A percentile compares a stretch with the other conserved stretches of the same genome.
These are phyloP conservation scores for Desoria tigrina DNA, from an alignment of 2,888 invertebrate species.

Conservation along the genomic window DNA sequence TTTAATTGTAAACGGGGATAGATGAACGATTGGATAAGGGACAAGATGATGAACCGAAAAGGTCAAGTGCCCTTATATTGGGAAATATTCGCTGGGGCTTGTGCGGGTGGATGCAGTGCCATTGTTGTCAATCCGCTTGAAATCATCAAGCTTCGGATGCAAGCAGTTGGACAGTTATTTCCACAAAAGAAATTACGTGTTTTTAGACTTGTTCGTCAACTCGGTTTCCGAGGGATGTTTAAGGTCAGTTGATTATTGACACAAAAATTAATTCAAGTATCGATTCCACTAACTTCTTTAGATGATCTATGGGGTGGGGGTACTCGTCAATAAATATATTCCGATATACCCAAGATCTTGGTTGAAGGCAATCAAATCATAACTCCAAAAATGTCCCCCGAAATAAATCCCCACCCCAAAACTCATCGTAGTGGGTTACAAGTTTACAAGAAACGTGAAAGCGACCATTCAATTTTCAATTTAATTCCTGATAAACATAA, in stretches of 20 bases:
- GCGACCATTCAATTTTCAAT: no score
- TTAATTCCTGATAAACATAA: no score
- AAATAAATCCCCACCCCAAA: no score
- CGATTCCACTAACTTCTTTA: no score
- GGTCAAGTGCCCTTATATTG: conserved; percentile 54
- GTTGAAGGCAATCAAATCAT: no score
- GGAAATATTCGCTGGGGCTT: conserved; percentile 60
- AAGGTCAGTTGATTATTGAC: conserved; percentile 57
- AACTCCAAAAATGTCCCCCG: no score
- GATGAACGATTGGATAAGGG: conserved; percentile 64
- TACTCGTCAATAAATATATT: not conserved
- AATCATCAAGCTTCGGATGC: conserved; percentile 65
- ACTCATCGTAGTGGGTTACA: no score
- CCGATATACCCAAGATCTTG: no score
- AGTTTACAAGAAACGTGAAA: no score
- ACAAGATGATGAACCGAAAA: conserved; percentile 59
- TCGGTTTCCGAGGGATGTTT: conserved; percentile 64
- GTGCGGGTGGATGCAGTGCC: conserved; percentile 60
- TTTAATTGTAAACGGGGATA: no score
- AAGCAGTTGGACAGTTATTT: conserved; percentile 63
- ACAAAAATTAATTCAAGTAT: not conserved
- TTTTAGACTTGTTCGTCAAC: conserved; percentile 61
- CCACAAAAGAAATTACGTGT: conserved; percentile 58
- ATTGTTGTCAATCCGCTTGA: conserved; percentile 66
- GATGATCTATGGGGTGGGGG: no score